Evolutionary conservation across 2,888 invertebrate genomes (phyloP).

Genomic region (Piscicola geometra): DNA sequence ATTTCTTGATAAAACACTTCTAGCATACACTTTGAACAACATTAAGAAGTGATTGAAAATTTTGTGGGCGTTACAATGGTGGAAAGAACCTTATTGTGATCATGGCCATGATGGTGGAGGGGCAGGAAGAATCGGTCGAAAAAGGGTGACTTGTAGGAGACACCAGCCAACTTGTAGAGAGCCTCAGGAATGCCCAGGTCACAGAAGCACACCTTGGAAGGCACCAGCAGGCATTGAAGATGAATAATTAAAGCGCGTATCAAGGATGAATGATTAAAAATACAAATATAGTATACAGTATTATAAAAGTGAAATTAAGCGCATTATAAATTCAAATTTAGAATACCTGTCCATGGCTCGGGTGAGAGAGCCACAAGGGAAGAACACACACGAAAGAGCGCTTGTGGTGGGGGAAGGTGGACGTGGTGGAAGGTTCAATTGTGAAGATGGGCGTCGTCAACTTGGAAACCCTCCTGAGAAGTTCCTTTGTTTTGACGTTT

Average conservation of each 20-base stretch:
- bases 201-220: constrained; percentile 67
- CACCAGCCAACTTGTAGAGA: constrained; percentile 70
- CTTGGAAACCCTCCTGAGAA: constrained; percentile 66
- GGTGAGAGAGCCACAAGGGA: constrained; percentile 66
- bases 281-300: too few species aligned
- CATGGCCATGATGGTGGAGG: too few species aligned
- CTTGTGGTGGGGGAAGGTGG: constrained; percentile 58
- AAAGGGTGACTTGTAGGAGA: constrained; percentile 78
- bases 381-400: constrained; percentile 69
- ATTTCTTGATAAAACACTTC: too few species aligned
- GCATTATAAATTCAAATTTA: not conserved
- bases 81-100: too few species aligned
- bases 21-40: too few species aligned
- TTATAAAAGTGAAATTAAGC: too few species aligned
- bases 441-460: constrained; percentile 70
- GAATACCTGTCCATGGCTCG: constrained; percentile 55
- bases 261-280: too few species aligned
- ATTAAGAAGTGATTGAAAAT: too few species aligned
- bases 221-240: too few species aligned
- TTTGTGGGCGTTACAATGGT: too few species aligned
- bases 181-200: constrained; percentile 76
- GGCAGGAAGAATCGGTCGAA: constrained; percentile 76
- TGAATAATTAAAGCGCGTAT: too few species aligned
- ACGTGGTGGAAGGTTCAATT: constrained; percentile 70
- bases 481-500: not conserved